Percentiles rank a stretch among this genome's conserved stretches.
Evolutionary conservation across 2,797 vertebrate species (phyloP).

Genomic region (Parambassis ranga): DNA sequence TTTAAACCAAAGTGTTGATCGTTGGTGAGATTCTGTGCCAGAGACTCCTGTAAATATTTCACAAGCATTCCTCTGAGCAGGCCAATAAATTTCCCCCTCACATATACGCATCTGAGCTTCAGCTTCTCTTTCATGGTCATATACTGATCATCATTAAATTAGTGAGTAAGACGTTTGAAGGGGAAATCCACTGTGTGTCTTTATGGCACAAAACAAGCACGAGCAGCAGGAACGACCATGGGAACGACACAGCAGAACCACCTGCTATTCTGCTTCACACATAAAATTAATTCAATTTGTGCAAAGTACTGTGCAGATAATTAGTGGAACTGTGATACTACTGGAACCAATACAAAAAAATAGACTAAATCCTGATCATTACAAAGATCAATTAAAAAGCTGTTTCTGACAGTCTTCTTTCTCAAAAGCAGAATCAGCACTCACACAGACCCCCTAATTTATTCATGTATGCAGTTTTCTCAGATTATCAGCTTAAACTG

Average conservation of each 20-base stretch:
- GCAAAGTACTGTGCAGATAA: not conserved
- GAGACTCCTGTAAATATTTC: conserved; percentile 65
- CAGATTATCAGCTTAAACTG: conserved; percentile 56
- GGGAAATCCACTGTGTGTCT: conserved; percentile 30
- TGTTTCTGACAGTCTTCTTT: conserved; percentile 16
- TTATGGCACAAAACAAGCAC: conserved; percentile 33
- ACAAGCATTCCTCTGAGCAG: conserved; percentile 61
- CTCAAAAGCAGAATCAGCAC: conserved; percentile 5
- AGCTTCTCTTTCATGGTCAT: conserved; percentile 38
- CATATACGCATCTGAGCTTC: conserved; percentile 41
- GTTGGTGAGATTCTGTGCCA: conserved; percentile 37
- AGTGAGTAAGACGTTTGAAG: not conserved
- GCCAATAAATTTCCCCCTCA: conserved; percentile 45
- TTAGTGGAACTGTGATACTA: not conserved
- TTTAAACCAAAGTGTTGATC: conserved; percentile 51
- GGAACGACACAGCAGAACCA: conserved; percentile 20
- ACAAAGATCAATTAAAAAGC: not conserved
- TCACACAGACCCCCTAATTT: conserved; percentile 25
- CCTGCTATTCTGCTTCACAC: conserved; percentile 26
- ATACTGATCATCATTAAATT: conserved; percentile 37
- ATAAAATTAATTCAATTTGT: not conserved
- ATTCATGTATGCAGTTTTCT: conserved; percentile 50
- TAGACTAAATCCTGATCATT: not conserved
- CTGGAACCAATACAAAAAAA: not conserved
- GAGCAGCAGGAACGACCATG: conserved; percentile 32